Conservation (phyloP, 1,140 invertebrate species). For the Ceratosolen fusciceps region DNA sequence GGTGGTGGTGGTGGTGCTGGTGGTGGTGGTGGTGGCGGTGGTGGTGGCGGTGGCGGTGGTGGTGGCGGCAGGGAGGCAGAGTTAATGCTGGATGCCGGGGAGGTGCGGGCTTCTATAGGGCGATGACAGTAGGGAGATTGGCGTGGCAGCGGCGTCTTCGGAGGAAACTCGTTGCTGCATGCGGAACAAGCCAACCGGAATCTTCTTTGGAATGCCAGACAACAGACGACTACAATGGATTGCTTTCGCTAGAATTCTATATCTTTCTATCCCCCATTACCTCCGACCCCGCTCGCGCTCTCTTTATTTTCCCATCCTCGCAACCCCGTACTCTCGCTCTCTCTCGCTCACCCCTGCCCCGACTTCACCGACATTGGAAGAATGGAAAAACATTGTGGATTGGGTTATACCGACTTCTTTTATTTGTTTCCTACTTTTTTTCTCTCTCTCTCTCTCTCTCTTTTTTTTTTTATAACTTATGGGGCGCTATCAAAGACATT, state of each 20-base stretch:
- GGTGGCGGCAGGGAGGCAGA: neutral
- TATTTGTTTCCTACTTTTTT: slow-evolving; percentile 18
- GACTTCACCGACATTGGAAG: slow-evolving; percentile 31
- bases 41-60: neutral
- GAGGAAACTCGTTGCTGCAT: slow-evolving; percentile 56
- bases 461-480: neutral
- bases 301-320: neutral
- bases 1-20: neutral
- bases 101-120: neutral
- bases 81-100: no score
- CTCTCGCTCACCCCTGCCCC: slow-evolving; percentile 1
- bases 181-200: slow-evolving; percentile 57
- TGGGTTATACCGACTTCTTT: slow-evolving; percentile 35
- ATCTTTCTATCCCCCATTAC: neutral
- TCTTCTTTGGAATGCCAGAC: slow-evolving; percentile 62
- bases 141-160: slow-evolving; percentile 52
- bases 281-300: neutral
- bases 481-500: neutral
- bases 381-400: slow-evolving; percentile 39
- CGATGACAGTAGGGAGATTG: slow-evolving; percentile 24
- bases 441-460: no score
- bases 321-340: neutral
- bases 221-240: slow-evolving; percentile 61
- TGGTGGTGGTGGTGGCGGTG: neutral
- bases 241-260: slow-evolving; percentile 57